phyloP scores from a whole-genome alignment of 2,888 invertebrate species.

The Dysmachus trigonus region DNA sequence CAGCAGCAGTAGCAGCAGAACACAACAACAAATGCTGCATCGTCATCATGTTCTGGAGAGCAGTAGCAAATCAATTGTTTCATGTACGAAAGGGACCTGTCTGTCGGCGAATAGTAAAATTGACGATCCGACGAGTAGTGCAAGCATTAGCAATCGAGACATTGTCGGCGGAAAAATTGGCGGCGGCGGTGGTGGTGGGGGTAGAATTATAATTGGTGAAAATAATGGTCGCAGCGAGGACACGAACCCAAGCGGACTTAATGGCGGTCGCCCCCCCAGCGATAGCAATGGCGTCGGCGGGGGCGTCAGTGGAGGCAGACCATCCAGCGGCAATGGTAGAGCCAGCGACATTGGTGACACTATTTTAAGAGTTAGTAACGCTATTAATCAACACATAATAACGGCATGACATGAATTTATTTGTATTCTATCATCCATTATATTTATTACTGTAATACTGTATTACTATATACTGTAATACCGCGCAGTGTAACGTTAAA shows the following conservation, averaged over 20 bases:
- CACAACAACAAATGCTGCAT: slow-evolving; percentile 39
- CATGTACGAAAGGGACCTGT: slow-evolving; percentile 39
- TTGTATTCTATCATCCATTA: slow-evolving; percentile 42
- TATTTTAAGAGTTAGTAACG: slow-evolving; percentile 43
- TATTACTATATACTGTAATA: background rate
- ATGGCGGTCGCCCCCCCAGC: background rate
- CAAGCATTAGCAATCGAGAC: background rate
- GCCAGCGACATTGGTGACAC: background rate
- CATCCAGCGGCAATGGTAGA: background rate
- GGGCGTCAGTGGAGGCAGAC: background rate
- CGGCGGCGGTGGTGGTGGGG: background rate
- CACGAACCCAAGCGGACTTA: background rate
- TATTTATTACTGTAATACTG: slow-evolving; percentile 37
- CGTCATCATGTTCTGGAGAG: slow-evolving; percentile 12
- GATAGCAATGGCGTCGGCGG: slow-evolving; percentile 43
- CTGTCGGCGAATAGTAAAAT: background rate
- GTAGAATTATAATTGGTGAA: background rate
- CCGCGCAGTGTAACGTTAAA: background rate
- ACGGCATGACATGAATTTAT: slow-evolving; percentile 51
- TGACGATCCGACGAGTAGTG: slow-evolving; percentile 17
- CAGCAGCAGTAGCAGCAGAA: background rate
- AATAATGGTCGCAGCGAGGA: background rate
- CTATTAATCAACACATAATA: slow-evolving; percentile 49
- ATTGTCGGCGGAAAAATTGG: background rate
- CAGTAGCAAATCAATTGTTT: slow-evolving; percentile 16